Conservation (phyloP, 2,888 invertebrate genomes). For the Aethes cnicana region DNA sequence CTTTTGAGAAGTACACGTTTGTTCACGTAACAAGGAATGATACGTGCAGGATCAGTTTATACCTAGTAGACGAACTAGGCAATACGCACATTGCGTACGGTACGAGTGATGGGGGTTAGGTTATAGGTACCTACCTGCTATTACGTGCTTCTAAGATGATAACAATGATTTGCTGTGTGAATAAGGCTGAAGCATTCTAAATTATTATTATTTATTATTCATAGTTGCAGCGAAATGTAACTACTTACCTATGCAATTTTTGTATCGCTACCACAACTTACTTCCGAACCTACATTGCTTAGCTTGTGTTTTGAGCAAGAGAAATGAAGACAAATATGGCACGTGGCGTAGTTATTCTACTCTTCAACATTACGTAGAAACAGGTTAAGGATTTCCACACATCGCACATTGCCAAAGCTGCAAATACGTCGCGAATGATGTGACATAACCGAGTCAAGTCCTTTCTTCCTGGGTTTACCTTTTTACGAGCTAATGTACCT, state of each 20-base stretch:
- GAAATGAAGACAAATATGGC: too few species aligned
- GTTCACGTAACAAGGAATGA: constrained; percentile 24
- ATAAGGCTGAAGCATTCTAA: too few species aligned
- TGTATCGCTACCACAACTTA: too few species aligned
- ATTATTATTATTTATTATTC: too few species aligned
- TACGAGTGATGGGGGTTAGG: too few species aligned
- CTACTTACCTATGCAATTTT: too few species aligned
- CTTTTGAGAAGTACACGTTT: constrained; percentile 24
- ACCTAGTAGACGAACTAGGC: constrained; percentile 5
- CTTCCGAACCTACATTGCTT: too few species aligned
- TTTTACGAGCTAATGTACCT: too few species aligned
- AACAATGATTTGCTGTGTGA: too few species aligned
- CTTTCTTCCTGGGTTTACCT: constrained; percentile 13
- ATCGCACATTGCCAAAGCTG: constrained; percentile 17
- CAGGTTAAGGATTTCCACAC: constrained; percentile 21
- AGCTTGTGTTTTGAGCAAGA: not conserved
- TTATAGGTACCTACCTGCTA: too few species aligned
- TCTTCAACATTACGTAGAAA: not conserved
- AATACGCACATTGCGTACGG: constrained; percentile 21
- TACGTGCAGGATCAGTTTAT: constrained; percentile 28
- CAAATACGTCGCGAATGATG: constrained; percentile 2
- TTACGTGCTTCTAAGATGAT: too few species aligned
- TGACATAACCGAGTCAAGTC: constrained; percentile 19
- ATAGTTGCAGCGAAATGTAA: too few species aligned
- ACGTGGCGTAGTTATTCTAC: not conserved